Evolutionary conservation across 1,140 invertebrate genomes (phyloP), one percentile per base, ranked within the genome.

Genomic region (Drosophila repleta): DNA sequence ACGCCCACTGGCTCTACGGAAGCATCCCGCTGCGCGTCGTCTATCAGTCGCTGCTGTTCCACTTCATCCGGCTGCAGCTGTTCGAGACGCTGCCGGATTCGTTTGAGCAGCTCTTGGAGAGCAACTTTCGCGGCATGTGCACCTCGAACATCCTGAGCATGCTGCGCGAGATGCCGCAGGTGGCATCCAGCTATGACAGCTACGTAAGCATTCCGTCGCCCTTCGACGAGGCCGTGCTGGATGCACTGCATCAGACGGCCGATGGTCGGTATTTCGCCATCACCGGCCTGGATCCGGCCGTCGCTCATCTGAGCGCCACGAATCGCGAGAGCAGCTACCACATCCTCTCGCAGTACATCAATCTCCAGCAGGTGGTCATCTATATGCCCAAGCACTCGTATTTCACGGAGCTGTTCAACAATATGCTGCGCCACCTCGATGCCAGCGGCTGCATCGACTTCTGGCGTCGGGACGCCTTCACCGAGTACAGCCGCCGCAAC

Each of bases 381-480:
- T 87, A 88, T 43, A 79, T 87, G 83, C 83, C 83, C 6, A 87
- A 88, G 43, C 83, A 87, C 15, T 79, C 83, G 8, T 88, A 74
- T 32, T 72, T 87, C 13, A 69, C 57, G 18, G 24, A 56, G 6
- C 64, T 76, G 17, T 52, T 88, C 41, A 62, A 68, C 11, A 46
- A 67, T 7, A 32, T 48, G 0, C 10, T 87, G 8, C 49, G 72
- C 3, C 55, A 48, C 0, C 62, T 87, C 2, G 78, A 88, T 29
- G 65, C 67, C 8, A 32, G 53, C 6, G 83, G 83, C 1, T 79
- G 88, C 4, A 73, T 73, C 2, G 51, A 45, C 15, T 61, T 69
- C n/a, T 79, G 79, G 83, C 83, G 71, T 0, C 67, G 75, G 0
- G 45, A 51, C 15, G 43, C 71, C 66, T 79, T 85, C 0, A 39